These are phyloP conservation scores for Tympanuchus pallidicinctus DNA, from an alignment of 2,113 vertebrate species.

Conservation along the genomic window DNA sequence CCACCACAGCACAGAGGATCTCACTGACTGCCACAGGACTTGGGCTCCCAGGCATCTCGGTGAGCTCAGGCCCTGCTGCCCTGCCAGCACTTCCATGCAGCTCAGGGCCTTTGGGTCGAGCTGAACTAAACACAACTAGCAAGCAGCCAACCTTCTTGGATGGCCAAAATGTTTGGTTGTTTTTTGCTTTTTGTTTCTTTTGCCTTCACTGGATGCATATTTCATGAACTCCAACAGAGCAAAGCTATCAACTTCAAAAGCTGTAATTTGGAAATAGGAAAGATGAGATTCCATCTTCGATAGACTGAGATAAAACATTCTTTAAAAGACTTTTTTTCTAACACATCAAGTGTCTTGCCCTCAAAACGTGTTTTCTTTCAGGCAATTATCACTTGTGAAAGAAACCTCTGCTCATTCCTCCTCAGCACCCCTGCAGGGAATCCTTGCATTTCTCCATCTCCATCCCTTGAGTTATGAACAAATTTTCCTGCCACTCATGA, in stretches of 20 bases:
- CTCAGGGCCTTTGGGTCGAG: neutral
- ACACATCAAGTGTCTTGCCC: neutral
- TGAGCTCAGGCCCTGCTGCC: neutral
- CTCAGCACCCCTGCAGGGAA: neutral
- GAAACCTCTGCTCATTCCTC: neutral
- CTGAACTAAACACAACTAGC: neutral
- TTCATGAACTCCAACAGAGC: neutral
- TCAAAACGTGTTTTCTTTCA: neutral
- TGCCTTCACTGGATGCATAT: neutral
- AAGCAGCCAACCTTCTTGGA: neutral
- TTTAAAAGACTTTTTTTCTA: neutral
- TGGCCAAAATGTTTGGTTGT: neutral
- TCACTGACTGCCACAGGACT: neutral
- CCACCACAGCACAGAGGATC: neutral
- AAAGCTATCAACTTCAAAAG: neutral
- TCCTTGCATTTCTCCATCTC: neutral
- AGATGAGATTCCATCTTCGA: neutral
- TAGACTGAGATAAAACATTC: neutral
- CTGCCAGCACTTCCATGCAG: neutral
- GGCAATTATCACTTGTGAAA: neutral
- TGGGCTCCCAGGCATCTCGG: neutral
- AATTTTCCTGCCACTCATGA: neutral
- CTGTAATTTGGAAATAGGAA: neutral
- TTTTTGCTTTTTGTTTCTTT: too few relatives aligned
- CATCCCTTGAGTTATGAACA: fast-evolving